A percentile compares a stretch with the other conserved stretches of the same genome.
These are phyloP conservation scores for Dryocosmus kuriphilus DNA, from an alignment of 2,888 invertebrate species.

Conservation along the genomic window DNA sequence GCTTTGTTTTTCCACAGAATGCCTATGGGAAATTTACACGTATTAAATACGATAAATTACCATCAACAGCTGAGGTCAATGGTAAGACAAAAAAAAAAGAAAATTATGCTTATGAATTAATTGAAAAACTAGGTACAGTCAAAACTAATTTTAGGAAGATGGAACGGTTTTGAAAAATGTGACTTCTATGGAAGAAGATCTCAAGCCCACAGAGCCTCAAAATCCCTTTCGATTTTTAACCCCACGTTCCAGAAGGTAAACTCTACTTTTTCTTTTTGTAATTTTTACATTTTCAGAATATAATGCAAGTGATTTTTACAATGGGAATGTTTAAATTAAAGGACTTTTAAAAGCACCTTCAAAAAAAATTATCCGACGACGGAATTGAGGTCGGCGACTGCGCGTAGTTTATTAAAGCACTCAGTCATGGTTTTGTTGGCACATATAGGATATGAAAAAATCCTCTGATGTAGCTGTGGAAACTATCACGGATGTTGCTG, in stretches of 20 bases:
- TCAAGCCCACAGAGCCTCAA: slow-evolving; percentile 47
- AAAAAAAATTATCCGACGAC: slow-evolving; percentile 60
- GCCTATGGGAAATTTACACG: slow-evolving; percentile 71
- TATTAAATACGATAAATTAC: slow-evolving; percentile 73
- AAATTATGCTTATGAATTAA: background rate
- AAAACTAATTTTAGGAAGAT: slow-evolving; percentile 65
- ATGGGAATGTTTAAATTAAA: background rate
- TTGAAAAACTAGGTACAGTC: background rate
- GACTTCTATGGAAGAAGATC: slow-evolving; percentile 63
- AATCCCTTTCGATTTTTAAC: slow-evolving; percentile 55
- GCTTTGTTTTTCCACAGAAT: slow-evolving; percentile 60
- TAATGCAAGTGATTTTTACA: background rate
- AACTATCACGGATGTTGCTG: slow-evolving; percentile 78
- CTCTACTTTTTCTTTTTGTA: slow-evolving; percentile 1
- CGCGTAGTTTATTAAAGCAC: slow-evolving; percentile 76
- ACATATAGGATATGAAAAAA: slow-evolving; percentile 80
- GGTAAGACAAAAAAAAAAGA: slow-evolving; percentile 59
- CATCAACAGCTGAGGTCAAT: slow-evolving; percentile 71
- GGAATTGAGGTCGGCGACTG: slow-evolving; percentile 67
- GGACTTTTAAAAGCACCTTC: slow-evolving; percentile 59
- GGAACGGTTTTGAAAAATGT: slow-evolving; percentile 68
- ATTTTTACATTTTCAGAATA: slow-evolving; percentile 46
- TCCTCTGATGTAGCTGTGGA: slow-evolving; percentile 78
- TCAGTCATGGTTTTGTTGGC: slow-evolving; percentile 79
- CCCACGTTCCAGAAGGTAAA: slow-evolving; percentile 56